Evolutionary conservation across 2,113 vertebrate genomes (phyloP), one percentile per base, ranked within the genome.

Genomic region (Leptobrachium ailaonicum): DNA sequence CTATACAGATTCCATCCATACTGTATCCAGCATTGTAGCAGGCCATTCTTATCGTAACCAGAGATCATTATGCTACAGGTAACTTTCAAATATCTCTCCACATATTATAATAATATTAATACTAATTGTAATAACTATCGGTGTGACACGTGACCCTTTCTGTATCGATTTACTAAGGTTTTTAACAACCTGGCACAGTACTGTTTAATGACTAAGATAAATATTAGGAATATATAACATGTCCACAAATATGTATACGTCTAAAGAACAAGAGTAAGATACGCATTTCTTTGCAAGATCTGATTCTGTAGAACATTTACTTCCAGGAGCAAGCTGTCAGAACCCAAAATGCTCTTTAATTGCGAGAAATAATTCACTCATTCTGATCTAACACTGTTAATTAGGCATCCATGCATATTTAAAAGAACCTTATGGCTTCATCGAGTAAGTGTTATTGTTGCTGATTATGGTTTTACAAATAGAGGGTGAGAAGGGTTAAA

Each of bases 391-490:
- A 54, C 66, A 43, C 13, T 56, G 53, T 32, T 76, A 76, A 76
- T 68, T 58, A 68, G 40, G 3, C 53, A 42, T 54, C 47, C 50
- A 40, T 56, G 44, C 43, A 20, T 70, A 44, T 44, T 70, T 47
- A 2, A 40, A 40, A 40, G 4, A 20, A 64, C 6, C 62, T 70
- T 70, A 3, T 70, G 45, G 13, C 45, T 47, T n/a, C 14, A 9
- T 13, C 11, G 45, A 6, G 2, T 5, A 13, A 68, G 66, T 67
- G 64, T 67, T 64, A 64, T 32, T 64, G 62, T 40, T 13, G 62
- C 32, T 64, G 14, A 13, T 76, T 76, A 68, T 43, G 13, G 75
- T 12, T 76, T 68, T 56, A 6, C 66, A 41, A 41, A 67, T 76
- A 8, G 41, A 45, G n/a, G 50, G 14, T 41, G 32, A 50, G 10